These are phyloP conservation scores for Meleagris gallopavo DNA, from an alignment of 2,113 vertebrate genomes.

Conservation along the genomic window DNA sequence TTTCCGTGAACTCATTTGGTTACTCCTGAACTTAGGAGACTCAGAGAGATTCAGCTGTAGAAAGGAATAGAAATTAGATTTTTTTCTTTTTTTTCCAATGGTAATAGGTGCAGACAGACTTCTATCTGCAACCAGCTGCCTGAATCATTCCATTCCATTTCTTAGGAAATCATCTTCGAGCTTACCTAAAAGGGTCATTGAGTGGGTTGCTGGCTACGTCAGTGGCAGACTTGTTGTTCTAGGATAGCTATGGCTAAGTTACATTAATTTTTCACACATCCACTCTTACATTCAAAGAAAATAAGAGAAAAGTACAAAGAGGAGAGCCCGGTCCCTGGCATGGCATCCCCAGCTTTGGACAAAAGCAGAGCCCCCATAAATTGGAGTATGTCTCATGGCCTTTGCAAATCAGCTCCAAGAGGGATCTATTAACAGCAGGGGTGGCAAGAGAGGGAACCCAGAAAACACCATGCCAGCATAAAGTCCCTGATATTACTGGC, in stretches of 20 bases:
- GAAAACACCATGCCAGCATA: not conserved
- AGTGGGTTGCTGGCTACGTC: not conserved
- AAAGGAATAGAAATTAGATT: not conserved
- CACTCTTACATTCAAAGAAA: not conserved
- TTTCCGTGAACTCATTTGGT: not conserved
- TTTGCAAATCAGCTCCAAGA: not conserved
- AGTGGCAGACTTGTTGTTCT: not conserved
- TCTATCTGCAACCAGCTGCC: not conserved
- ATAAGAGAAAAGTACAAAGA: not conserved
- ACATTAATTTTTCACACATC: not conserved
- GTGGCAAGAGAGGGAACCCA: not conserved
- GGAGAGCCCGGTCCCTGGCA: not conserved
- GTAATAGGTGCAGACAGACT: not conserved
- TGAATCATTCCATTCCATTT: not conserved
- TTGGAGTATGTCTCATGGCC: not conserved
- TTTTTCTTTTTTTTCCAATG: not conserved
- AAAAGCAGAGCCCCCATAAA: not conserved
- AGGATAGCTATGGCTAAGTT: not conserved
- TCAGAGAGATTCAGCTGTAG: not conserved
- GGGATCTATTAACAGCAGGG: not conserved
- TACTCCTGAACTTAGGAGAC: not conserved
- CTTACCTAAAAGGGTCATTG: not conserved
- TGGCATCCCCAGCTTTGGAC: not conserved
- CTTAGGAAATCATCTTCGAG: not conserved
- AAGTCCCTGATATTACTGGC: not conserved